phyloP scores from a whole-genome alignment of 2,797 vertebrate species.

The Tangara arthus region DNA sequence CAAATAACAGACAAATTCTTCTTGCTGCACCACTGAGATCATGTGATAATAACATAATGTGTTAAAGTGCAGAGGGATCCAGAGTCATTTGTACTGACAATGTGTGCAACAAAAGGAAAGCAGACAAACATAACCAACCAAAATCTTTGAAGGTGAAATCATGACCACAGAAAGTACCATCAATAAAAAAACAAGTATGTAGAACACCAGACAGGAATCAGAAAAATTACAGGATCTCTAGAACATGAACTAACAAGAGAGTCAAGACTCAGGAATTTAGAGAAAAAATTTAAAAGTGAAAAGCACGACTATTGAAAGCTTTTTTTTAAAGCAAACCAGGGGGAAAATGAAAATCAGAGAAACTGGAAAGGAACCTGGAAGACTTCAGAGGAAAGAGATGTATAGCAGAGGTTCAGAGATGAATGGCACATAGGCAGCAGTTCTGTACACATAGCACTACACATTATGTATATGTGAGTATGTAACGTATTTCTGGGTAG shows the following conservation, averaged over 20 bases:
- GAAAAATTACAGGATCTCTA: background rate
- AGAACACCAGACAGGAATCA: background rate
- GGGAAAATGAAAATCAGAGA: background rate
- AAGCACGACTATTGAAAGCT: background rate
- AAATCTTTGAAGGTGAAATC: background rate
- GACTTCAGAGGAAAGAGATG: background rate
- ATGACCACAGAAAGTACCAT: background rate
- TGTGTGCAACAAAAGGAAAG: background rate
- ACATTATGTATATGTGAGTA: background rate
- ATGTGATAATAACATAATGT: background rate
- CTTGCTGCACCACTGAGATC: background rate
- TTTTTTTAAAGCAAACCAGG: background rate
- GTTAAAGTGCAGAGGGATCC: background rate
- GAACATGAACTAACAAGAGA: background rate
- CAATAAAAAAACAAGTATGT: background rate
- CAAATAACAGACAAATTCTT: background rate
- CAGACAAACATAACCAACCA: background rate
- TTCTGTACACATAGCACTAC: background rate
- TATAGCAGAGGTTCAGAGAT: background rate
- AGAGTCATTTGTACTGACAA: background rate
- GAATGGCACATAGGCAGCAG: background rate
- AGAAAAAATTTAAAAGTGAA: background rate
- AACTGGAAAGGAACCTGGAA: background rate
- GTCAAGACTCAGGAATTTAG: background rate
- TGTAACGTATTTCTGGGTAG: background rate